These are phyloP conservation scores for Pseudachorutes palmiensis DNA, from an alignment of 1,140 invertebrate species.

Conservation along the genomic window DNA sequence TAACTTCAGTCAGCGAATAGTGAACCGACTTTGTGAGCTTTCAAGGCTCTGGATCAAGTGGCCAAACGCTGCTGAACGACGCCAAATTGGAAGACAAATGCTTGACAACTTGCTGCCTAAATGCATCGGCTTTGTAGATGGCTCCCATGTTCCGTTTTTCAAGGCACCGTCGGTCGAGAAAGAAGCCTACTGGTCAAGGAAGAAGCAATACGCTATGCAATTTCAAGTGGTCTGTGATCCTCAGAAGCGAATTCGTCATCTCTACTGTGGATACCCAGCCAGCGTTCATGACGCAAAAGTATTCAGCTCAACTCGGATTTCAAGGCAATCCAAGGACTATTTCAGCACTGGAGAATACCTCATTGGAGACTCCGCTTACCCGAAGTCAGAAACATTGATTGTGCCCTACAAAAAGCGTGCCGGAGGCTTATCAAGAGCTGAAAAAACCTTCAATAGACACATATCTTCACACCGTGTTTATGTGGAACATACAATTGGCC, in stretches of 20 bases:
- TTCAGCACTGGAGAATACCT: conserved; percentile 20
- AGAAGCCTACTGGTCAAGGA: conserved; percentile 24
- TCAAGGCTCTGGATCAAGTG: conserved; percentile 7
- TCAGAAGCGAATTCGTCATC: background rate
- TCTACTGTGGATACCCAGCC: conserved; percentile 18
- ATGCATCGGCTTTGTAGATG: conserved; percentile 23
- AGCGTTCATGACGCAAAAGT: conserved; percentile 28
- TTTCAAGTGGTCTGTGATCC: conserved; percentile 24
- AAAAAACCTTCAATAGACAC: conserved; percentile 11
- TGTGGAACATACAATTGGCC: conserved; percentile 21
- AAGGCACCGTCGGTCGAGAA: conserved; percentile 10
- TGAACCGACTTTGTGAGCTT: background rate
- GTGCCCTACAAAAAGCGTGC: background rate
- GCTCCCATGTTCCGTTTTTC: conserved; percentile 12
- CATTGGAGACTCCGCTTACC: conserved; percentile 24
- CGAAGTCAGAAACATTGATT: conserved; percentile 5
- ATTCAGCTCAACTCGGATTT: background rate
- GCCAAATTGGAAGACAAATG: background rate
- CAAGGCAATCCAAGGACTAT: background rate
- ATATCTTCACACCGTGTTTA: conserved; percentile 9
- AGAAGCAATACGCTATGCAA: conserved; percentile 24
- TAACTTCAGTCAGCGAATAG: conserved; percentile 4
- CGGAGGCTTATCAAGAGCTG: background rate
- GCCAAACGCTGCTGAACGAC: conserved; percentile 1
- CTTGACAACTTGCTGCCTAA: conserved; percentile 5